These are phyloP conservation scores for Megaceryle alcyon DNA, from an alignment of 2,797 vertebrate genomes.

Conservation along the genomic window DNA sequence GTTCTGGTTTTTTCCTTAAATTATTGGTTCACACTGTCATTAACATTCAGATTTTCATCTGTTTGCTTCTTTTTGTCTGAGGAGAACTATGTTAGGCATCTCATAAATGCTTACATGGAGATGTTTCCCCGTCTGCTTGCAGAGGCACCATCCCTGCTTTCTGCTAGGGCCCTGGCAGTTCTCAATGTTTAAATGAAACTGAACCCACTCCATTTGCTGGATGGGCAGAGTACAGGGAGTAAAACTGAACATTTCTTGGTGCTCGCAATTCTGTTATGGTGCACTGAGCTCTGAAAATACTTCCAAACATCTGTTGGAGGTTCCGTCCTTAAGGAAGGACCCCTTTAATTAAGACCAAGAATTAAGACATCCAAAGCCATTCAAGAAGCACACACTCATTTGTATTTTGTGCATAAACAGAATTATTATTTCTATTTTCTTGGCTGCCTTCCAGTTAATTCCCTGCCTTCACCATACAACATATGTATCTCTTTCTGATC, in stretches of 20 bases:
- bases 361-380: background rate
- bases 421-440: background rate
- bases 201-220: slow-evolving; percentile 5
- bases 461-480: background rate
- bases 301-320: background rate
- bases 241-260: slow-evolving; percentile 26
- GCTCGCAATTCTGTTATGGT: background rate
- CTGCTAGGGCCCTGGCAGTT: slow-evolving; percentile 11
- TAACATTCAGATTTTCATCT: slow-evolving; percentile 61
- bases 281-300: background rate
- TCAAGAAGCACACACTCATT: background rate
- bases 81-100: slow-evolving; percentile 22
- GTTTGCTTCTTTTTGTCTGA: slow-evolving; percentile 40
- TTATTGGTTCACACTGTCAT: slow-evolving; percentile 35
- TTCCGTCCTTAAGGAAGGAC: background rate
- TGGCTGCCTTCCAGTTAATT: background rate
- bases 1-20: background rate
- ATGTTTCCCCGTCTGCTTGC: slow-evolving; percentile 64
- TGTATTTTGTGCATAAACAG: background rate
- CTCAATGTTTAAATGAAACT: slow-evolving; percentile 24
- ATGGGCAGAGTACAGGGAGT: slow-evolving; percentile 21
- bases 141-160: slow-evolving; percentile 29
- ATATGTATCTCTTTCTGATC: background rate
- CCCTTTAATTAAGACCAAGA: background rate
- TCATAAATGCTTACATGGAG: slow-evolving; percentile 48